Evolutionary conservation across 2,797 vertebrate genomes (phyloP), one percentile per base, ranked within the genome.

Genomic region (Arnoldichthys spilopterus): DNA sequence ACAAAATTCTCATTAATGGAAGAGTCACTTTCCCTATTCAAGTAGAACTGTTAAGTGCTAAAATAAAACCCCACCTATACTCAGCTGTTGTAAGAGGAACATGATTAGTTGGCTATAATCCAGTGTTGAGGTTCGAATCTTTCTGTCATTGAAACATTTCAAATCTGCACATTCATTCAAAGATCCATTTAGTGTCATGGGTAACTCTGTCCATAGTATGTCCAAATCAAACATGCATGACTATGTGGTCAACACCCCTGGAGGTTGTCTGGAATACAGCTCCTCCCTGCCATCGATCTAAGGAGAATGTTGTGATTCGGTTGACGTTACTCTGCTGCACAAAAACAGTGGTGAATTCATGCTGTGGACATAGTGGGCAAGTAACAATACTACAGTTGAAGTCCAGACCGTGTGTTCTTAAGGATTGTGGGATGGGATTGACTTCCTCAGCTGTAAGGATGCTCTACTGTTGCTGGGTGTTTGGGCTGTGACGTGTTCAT

Each of bases 81-180:
- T 69, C 75, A 80, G 84, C 78, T 69, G 86, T 83, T 72, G 84
- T 82, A 68, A 84, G 69, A 84, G 70, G 81, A 71, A 47, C 69
- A 28, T 63, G 81, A 81, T 81, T 80, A 86, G 83, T 75, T 72
- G 68, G 83, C 73, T 47, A 53, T 69, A 86, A 88, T 92, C 91
- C 91, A 92, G 90, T 88, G 90, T 91, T 85, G 81, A 76, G 64
- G 88, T 89, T 91, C 87, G 78, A 84, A 87, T 77, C 68, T 83
- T 79, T 62, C 74, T 28, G 16, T 54, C n/a, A 49, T 45, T 72
- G 59, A 66, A 71, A 75, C 61, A 54, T 43, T 64, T 68, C 63
- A 59, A 40, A 73, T 87, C 81, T 71, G 82, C 82, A 78, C 79
- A 85, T 86, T 90, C 86, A 71, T 16, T 58, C 12, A 20, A 53